Base-by-base conservation (phyloP, 2,797 vertebrate species). In the Cetoscarus ocellatus region DNA sequence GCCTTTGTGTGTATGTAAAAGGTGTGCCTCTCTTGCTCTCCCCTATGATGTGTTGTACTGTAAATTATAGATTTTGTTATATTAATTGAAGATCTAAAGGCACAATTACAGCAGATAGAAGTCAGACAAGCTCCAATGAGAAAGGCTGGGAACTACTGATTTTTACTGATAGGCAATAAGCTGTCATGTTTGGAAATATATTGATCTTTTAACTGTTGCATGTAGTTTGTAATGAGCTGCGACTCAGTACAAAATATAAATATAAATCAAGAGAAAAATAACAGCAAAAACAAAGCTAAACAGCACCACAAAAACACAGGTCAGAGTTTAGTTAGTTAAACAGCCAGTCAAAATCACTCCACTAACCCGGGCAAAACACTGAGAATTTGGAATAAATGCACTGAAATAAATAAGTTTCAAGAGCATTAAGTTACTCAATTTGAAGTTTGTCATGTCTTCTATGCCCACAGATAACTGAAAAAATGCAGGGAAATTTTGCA, bases 351-450 rank as follows among this genome's bases (percentile, higher is more conserved):
- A 64, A 84, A 18, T 51, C 69, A 82, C 43, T 61, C 50, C 44
- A 68, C 72, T 15, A 42, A 88, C 75, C 79, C 69, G 74, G 81
- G 79, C 75, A 86, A 84, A 86, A 79, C 73, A 58, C 42, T 42
- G 27, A 52, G 27, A 27, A 27, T 52, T 42, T 42, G 10, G 6
- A 45, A 43, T 39, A 34, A 3, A 45, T 7, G 6, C 27, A 27
- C 27, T 52, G 5, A 8, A 38, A 60, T 0, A 34, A 47, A 48
- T 5, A 14, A 57, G 18, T 0, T 0, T 55, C 1, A 44, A 19
- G 19, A 42, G 14, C 10, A 8, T 18, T 38, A 39, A 5, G 10
- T 17, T 58, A 12, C 40, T 10, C 15, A n/a, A 9, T 14, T 36
- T 19, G 62, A n/a, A 73, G 35, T 43, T 47, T 62, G 43, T 40